Conservation (phyloP, 2,113 vertebrate species). For the Recurvirostra avosetta region DNA sequence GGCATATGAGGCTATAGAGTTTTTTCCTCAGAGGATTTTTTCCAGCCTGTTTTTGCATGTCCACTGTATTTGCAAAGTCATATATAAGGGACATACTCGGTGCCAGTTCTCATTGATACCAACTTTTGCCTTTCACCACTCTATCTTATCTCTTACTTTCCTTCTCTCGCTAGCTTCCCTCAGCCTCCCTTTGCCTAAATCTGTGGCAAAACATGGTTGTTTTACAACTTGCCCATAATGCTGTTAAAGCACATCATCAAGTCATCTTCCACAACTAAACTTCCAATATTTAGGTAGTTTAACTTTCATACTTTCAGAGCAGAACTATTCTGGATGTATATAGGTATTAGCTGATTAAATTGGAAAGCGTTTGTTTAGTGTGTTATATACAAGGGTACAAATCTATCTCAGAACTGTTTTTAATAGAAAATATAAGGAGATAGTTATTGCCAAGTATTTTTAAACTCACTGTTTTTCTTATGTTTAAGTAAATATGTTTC, state of each 20-base stretch:
- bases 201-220: neutral
- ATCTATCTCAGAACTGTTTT: neutral
- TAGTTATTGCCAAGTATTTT: neutral
- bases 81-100: slow-evolving; percentile 43
- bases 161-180: neutral
- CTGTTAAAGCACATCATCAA: neutral
- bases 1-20: slow-evolving; percentile 55
- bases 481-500: neutral
- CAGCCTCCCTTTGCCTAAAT: neutral
- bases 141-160: slow-evolving; percentile 9
- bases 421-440: neutral
- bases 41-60: slow-evolving; percentile 2
- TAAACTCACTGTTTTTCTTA: neutral
- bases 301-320: neutral
- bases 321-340: neutral
- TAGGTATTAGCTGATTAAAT: neutral
- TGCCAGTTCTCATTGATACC: slow-evolving; percentile 31
- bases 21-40: slow-evolving; percentile 57
- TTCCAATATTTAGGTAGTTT: neutral
- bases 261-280: neutral
- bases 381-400: neutral
- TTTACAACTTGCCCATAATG: neutral
- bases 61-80: slow-evolving; percentile 63
- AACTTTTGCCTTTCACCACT: slow-evolving; percentile 28
- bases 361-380: neutral